phyloP scores from a whole-genome alignment of 2,797 vertebrate genomes.

The Enteromius afrohamiltoni region DNA sequence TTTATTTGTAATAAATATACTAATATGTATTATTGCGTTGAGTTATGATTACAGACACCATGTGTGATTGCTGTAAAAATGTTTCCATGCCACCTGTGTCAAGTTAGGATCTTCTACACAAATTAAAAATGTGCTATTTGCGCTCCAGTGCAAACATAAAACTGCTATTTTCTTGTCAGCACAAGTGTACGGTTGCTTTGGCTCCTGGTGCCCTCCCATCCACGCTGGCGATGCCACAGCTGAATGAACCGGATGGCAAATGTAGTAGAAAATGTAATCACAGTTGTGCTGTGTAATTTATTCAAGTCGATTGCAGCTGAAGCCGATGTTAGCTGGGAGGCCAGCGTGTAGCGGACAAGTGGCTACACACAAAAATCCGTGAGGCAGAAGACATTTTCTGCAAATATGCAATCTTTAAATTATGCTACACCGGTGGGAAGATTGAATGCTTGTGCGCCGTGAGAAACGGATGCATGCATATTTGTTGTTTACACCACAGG shows the following conservation, averaged over 20 bases:
- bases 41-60: conserved; percentile 16
- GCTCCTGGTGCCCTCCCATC: conserved; percentile 32
- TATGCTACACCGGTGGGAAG: not conserved
- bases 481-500: conserved; percentile 27
- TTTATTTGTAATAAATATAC: conserved; percentile 18
- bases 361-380: conserved; percentile 36
- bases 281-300: conserved; percentile 57
- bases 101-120: conserved; percentile 19
- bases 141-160: conserved; percentile 48
- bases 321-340: conserved; percentile 39
- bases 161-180: conserved; percentile 58
- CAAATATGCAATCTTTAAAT: conserved; percentile 40
- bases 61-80: conserved; percentile 15
- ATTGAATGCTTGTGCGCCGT: not conserved
- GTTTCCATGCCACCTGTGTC: conserved; percentile 23
- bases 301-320: conserved; percentile 50
- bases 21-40: not conserved
- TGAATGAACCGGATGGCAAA: conserved; percentile 54
- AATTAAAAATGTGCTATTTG: conserved; percentile 48
- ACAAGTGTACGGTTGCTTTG: conserved; percentile 50
- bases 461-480: conserved; percentile 20
- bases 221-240: conserved; percentile 31
- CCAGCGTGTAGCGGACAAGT: conserved; percentile 37
- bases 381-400: conserved; percentile 28
- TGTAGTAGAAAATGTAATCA: conserved; percentile 61